Evolutionary conservation across 2,888 invertebrate genomes (phyloP), one percentile per base, ranked within the genome.

Genomic region (Patella caerulea): DNA sequence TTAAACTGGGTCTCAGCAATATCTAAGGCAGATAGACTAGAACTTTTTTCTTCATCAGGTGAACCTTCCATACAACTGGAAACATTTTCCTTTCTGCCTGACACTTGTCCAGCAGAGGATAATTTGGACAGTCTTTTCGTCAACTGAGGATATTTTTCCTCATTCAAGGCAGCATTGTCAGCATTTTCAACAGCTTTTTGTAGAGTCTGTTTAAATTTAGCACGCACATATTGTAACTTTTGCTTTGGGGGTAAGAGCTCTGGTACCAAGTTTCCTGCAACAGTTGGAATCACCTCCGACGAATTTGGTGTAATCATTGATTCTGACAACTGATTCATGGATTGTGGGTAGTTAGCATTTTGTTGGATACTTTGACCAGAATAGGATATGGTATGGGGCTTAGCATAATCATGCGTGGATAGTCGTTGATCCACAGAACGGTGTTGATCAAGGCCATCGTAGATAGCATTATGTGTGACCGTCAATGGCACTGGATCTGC

Each of bases 221-320:
- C 81, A n/a, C 87, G 74, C 7, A 86, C 86, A 81, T 81, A 83
- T 78, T 85, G 86, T 45, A 87, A 79, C 74, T 82, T 83, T 54
- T 86, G 85, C 76, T 82, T 85, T 14, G 86, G 79, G 12, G 85
- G 84, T 83, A 85, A 84, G 0, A 76, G 65, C 70, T 75, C 75
- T 24, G 54, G 73, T 24, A 17, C 15, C 17, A n/a, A 19, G 24
- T 24, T 17, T 15, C 53, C 24, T 73, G 45, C 54, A 53, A 73
- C 17, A 34, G 45, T n/a, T 73, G 19, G 17, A 19, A 54, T 55
- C 9, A 19, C 53, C 55, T 73, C 73, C 7, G 24, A 53, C 0
- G 17, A 53, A n/a, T n/a, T 17, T n/a, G n/a, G 15, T 19, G 3
- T 14, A 9, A 24, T 53, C 4, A 54, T 11, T 73, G 17, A 24